phyloP scores from a whole-genome alignment of 2,113 vertebrate species.

The Otolemur garnettii region DNA sequence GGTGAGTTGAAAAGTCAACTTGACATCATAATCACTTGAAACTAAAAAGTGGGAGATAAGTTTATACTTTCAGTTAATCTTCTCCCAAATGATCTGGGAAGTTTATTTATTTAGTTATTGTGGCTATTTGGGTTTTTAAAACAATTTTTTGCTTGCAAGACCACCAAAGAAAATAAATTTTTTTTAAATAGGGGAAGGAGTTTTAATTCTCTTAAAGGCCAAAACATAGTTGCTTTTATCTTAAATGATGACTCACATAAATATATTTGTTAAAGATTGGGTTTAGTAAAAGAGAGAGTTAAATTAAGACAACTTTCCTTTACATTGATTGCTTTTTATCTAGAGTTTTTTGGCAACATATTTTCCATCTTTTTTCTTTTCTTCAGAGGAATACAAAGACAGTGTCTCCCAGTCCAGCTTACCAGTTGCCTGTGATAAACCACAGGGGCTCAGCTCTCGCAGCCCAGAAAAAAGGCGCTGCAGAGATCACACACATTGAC shows the following conservation, averaged over 20 bases:
- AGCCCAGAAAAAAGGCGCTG: constrained; percentile 55
- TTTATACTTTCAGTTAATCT: constrained; percentile 31
- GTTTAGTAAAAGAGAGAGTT: background rate
- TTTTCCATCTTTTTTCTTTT: constrained; percentile 10
- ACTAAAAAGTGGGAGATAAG: background rate
- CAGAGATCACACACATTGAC: constrained; percentile 61
- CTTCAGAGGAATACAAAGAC: background rate
- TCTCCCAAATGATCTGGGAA: background rate
- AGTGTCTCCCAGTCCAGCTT: background rate
- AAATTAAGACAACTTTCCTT: constrained; percentile 22
- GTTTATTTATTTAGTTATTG: constrained; percentile 12
- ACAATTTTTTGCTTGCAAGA: background rate
- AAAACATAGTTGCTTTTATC: constrained; percentile 37
- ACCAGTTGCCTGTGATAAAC: constrained; percentile 74
- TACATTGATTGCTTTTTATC: background rate
- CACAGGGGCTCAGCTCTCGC: constrained; percentile 29
- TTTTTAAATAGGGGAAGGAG: background rate
- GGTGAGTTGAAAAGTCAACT: background rate
- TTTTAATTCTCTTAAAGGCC: background rate
- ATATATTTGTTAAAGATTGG: constrained; percentile 52
- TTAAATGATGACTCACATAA: constrained; percentile 34
- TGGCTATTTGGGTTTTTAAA: background rate
- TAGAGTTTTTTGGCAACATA: background rate
- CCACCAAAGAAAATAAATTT: background rate
- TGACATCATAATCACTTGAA: background rate